Conservation (phyloP, 2,888 invertebrate species). For the Calameuta filiformis region DNA sequence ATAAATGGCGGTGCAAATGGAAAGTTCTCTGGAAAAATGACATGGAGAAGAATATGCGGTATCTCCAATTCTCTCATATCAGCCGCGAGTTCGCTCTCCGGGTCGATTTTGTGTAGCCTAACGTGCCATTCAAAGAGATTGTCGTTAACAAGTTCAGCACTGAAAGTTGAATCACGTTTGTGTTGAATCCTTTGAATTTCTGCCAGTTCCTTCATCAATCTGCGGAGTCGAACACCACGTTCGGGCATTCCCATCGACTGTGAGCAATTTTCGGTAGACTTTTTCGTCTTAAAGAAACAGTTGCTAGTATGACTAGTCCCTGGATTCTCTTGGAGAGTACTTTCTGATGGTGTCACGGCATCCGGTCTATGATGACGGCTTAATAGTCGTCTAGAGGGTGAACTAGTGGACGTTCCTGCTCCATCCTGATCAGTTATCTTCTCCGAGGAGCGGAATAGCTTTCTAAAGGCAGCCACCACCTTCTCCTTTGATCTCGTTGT, state of each 20-base stretch:
- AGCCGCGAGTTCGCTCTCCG: conserved; percentile 83
- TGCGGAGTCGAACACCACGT: conserved; percentile 77
- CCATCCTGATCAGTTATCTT: conserved; percentile 75
- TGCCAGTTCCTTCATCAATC: conserved; percentile 87
- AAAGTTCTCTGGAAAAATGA: conserved; percentile 88
- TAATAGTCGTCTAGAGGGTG: conserved; percentile 71
- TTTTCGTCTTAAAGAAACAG: conserved; percentile 60
- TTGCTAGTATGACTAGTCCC: conserved; percentile 47
- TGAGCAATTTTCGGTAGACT: conserved; percentile 42
- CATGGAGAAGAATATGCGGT: conserved; percentile 79
- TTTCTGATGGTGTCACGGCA: conserved; percentile 60
- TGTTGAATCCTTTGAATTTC: conserved; percentile 82
- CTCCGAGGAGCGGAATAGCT: conserved; percentile 80
- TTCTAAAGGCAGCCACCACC: conserved; percentile 82
- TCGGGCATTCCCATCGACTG: conserved; percentile 56
- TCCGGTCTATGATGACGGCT: conserved; percentile 58
- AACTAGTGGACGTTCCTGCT: conserved; percentile 71
- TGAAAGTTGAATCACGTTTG: conserved; percentile 80
- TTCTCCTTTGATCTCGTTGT: conserved; percentile 84
- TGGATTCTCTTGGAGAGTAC: conserved; percentile 49
- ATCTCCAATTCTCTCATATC: conserved; percentile 84
- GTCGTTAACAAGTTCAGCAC: conserved; percentile 86
- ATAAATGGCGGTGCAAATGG: conserved; percentile 90
- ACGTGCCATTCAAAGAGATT: conserved; percentile 91
- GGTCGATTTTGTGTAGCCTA: conserved; percentile 82